Percentiles rank a stretch among this genome's conserved stretches.
Conservation (phyloP, 23 tunicate species). For the Clavelina lepadiformis region DNA sequence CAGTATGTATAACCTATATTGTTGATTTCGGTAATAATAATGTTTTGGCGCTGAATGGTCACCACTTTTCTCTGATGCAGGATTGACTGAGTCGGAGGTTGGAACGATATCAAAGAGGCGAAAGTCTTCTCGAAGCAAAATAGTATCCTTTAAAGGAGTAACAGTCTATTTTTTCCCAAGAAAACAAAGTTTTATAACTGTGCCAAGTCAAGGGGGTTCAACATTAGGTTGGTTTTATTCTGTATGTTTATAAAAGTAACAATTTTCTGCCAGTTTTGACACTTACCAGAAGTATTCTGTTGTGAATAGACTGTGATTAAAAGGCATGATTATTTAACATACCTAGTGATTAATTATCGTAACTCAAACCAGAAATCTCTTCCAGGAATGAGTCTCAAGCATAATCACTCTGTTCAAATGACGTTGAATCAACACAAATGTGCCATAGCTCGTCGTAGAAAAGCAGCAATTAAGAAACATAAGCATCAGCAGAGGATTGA, state of each 20-base stretch:
- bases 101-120: background rate
- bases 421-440: constrained; percentile 56
- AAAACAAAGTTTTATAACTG: constrained; percentile 85
- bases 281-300: background rate
- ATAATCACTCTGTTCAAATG: constrained; percentile 41
- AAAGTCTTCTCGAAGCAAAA: constrained; percentile 17
- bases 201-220: constrained; percentile 97
- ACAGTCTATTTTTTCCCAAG: constrained; percentile 80
- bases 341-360: no score
- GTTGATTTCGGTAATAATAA: no score
- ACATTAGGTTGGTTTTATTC: constrained; percentile 52
- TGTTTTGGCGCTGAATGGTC: no score
- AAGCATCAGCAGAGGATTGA: constrained; percentile 36
- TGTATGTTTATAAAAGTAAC: background rate
- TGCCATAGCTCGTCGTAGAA: constrained; percentile 21
- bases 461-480: constrained; percentile 17
- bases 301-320: no score
- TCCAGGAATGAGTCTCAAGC: constrained; percentile 76
- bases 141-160: constrained; percentile 55
- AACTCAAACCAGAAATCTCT: no score
- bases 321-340: no score
- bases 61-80: background rate
- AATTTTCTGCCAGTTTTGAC: background rate
- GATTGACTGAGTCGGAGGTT: background rate
- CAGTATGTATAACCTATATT: no score